Percentiles rank a stretch among this genome's conserved stretches.
These are phyloP conservation scores for Aricia artaxerxes DNA, from an alignment of 2,888 invertebrate genomes.

Conservation along the genomic window DNA sequence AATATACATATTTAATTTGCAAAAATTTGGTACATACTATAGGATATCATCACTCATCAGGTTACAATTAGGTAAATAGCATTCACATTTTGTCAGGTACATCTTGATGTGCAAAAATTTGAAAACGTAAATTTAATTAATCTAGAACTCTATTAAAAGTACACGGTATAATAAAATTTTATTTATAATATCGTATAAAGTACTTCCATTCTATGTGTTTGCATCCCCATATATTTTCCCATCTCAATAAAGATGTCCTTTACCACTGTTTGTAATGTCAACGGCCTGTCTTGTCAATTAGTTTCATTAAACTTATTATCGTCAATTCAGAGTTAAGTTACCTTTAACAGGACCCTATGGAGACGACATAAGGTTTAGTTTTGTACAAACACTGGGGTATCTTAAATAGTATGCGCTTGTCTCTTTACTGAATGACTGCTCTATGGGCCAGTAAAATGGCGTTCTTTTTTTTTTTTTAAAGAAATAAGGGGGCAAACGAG, in stretches of 20 bases:
- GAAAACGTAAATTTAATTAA: too few relatives aligned
- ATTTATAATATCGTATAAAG: background rate
- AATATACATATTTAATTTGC: too few relatives aligned
- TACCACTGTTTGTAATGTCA: background rate
- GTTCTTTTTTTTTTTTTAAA: too few relatives aligned
- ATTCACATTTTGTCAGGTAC: too few relatives aligned
- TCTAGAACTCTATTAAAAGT: too few relatives aligned
- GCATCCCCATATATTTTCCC: background rate
- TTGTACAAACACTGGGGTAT: background rate
- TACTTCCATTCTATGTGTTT: background rate
- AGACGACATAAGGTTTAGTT: background rate
- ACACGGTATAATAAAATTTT: too few relatives aligned
- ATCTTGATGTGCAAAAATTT: too few relatives aligned
- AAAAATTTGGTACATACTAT: too few relatives aligned
- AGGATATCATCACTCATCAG: too few relatives aligned
- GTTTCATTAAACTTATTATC: constrained; percentile 54
- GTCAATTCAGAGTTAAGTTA: background rate
- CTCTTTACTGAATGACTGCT: constrained; percentile 45
- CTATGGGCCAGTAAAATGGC: constrained; percentile 43
- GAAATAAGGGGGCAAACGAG: too few relatives aligned
- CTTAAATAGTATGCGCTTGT: constrained; percentile 43
- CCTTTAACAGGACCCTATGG: background rate
- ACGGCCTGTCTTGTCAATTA: constrained; percentile 14
- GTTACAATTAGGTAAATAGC: too few relatives aligned
- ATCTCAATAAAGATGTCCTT: background rate